Evolutionary conservation across 2,113 vertebrate species (phyloP).

Genomic region (sheep (Ovis aries)): DNA sequence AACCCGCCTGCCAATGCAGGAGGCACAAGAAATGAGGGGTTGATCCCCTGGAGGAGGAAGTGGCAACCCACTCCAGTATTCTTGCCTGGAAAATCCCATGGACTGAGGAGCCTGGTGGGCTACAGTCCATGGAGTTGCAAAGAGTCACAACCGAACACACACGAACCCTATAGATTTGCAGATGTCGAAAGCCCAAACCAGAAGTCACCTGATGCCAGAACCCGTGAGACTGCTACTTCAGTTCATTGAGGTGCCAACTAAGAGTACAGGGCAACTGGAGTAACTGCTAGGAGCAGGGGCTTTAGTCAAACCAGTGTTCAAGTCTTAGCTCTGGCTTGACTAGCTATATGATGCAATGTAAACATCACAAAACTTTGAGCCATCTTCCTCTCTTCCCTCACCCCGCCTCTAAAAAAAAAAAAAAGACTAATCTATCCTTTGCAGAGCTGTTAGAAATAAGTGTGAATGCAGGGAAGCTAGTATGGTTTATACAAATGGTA

Average conservation of each 20-base stretch:
- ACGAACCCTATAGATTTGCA: not conserved
- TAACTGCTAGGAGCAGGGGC: too few species aligned
- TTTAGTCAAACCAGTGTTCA: not conserved
- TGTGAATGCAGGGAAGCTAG: not conserved
- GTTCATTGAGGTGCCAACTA: not conserved
- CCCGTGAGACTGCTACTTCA: accelerated
- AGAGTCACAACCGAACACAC: accelerated
- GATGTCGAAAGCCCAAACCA: not conserved
- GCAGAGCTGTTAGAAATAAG: not conserved
- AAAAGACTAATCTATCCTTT: not conserved
- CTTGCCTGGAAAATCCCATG: not conserved
- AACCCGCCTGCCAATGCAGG: not conserved
- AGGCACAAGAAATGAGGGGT: not conserved
- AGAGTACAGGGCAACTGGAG: not conserved
- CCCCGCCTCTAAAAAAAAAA: not conserved
- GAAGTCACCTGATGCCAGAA: not conserved
- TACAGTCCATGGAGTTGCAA: not conserved
- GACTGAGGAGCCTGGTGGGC: not conserved
- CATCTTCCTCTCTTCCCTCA: not conserved
- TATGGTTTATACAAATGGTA: not conserved
- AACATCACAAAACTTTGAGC: accelerated
- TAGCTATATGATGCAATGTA: not conserved
- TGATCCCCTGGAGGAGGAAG: not conserved
- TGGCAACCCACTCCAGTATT: not conserved
- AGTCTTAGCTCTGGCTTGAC: not conserved